Percentiles rank a stretch among this genome's conserved stretches.
Evolutionary conservation across 2,888 invertebrate species (phyloP).

Genomic region (Panorpa germanica): DNA sequence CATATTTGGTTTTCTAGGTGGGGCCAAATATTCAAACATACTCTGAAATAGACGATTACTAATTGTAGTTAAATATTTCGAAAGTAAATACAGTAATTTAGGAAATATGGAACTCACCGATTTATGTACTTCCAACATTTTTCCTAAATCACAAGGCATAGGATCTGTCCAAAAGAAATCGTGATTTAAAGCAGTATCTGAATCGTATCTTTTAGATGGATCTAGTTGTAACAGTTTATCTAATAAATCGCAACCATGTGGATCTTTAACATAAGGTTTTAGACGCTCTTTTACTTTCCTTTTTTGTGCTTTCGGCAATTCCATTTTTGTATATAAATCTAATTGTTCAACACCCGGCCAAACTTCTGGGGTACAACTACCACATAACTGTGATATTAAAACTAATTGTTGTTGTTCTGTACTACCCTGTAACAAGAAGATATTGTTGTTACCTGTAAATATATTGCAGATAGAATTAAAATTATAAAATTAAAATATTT

Average conservation of each 20-base stretch:
- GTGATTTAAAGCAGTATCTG: conserved; percentile 87
- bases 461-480: neutral
- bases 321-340: conserved; percentile 75
- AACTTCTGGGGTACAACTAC: conserved; percentile 80
- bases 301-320: conserved; percentile 72
- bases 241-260: conserved; percentile 79
- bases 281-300: conserved; percentile 69
- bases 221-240: conserved; percentile 84
- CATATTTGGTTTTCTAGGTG: conserved; percentile 47
- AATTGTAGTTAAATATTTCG: no score
- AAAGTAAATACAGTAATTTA: no score
- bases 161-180: conserved; percentile 99
- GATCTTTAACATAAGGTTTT: conserved; percentile 79
- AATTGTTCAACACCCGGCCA: conserved; percentile 89
- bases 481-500: conserved; percentile 11
- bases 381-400: conserved; percentile 88
- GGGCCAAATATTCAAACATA: conserved; percentile 87
- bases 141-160: conserved; percentile 77
- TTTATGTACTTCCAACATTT: conserved; percentile 80
- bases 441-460: conserved; percentile 1
- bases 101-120: no score
- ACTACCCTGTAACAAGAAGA: conserved; percentile 40
- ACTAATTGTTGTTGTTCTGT: conserved; percentile 93
- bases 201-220: conserved; percentile 71
- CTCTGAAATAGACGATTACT: no score